phyloP scores from a whole-genome alignment of 2,113 vertebrate genomes.

The Nyctibius bracteatus region DNA sequence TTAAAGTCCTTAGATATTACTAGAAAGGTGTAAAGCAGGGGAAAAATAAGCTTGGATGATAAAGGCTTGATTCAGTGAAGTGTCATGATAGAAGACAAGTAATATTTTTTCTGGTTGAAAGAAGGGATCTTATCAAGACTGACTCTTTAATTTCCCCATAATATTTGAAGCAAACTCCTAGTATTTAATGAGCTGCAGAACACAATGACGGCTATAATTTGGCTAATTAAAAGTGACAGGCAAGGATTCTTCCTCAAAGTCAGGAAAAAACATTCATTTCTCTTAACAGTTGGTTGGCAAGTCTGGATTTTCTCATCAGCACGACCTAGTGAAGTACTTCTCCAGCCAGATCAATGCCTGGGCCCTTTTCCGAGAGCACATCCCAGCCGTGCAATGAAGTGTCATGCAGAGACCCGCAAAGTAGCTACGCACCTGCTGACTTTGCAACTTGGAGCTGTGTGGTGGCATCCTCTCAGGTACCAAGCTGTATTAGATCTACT shows the following conservation, averaged over 20 bases:
- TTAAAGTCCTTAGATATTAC: not conserved
- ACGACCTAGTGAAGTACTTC: not conserved
- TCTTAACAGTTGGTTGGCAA: not conserved
- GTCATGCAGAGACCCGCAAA: fast-evolving
- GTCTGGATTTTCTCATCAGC: not conserved
- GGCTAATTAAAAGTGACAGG: not conserved
- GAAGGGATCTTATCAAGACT: not conserved
- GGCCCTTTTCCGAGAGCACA: fast-evolving
- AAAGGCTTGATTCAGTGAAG: not conserved
- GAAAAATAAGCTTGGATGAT: not conserved
- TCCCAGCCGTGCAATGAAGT: fast-evolving
- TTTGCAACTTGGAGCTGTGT: not conserved
- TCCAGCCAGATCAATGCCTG: not conserved
- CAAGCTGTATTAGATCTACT: not conserved
- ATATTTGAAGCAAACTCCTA: not conserved
- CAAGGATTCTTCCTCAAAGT: not conserved
- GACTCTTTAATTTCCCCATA: conserved; percentile 10
- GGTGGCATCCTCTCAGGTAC: not conserved
- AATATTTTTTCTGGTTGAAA: not conserved
- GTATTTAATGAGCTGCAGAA: conserved; percentile 7
- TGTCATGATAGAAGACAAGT: not conserved
- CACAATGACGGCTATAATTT: conserved; percentile 7
- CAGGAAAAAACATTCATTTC: not conserved
- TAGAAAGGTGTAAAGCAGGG: not conserved
- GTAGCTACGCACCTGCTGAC: fast-evolving